A percentile compares a stretch with the other conserved stretches of the same genome.
These are phyloP conservation scores for Podarcis cretensis DNA, from an alignment of 2,113 vertebrate genomes.

Conservation along the genomic window DNA sequence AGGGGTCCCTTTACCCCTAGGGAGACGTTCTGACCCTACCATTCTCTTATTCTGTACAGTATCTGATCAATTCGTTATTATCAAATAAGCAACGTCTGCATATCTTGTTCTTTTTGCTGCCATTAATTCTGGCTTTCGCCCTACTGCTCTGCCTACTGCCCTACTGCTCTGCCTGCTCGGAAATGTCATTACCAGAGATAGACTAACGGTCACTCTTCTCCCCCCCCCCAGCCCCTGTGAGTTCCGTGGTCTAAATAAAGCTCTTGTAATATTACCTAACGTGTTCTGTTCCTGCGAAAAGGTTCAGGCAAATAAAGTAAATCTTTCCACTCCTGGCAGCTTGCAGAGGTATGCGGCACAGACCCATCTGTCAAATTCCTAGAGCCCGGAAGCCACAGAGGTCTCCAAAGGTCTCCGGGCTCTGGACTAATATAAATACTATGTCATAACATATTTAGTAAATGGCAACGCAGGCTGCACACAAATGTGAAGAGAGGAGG, in stretches of 20 bases:
- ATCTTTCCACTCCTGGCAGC: not conserved
- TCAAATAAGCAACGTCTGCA: not conserved
- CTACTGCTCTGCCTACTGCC: not conserved
- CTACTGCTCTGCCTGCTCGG: not conserved
- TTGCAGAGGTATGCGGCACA: constrained; percentile 3
- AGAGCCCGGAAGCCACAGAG: not conserved
- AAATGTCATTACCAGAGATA: constrained; percentile 5
- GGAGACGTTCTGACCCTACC: too few species aligned
- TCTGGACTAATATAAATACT: constrained; percentile 20
- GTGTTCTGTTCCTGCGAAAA: not conserved
- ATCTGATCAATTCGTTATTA: not conserved
- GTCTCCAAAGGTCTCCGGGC: not conserved
- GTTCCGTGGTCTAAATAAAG: constrained; percentile 2
- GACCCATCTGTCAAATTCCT: not conserved
- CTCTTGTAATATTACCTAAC: not conserved
- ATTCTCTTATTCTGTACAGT: too few species aligned
- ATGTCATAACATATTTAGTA: constrained; percentile 9
- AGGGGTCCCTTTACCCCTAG: too few species aligned
- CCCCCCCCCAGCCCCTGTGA: not conserved
- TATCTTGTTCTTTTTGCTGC: not conserved
- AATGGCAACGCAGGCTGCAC: not conserved
- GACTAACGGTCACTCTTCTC: not conserved
- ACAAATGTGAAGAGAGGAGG: not conserved
- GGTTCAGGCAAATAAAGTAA: constrained; percentile 12
- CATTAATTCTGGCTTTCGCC: not conserved